Evolutionary conservation across 2,113 vertebrate genomes (phyloP).

Genomic region (Chloebia gouldiae): DNA sequence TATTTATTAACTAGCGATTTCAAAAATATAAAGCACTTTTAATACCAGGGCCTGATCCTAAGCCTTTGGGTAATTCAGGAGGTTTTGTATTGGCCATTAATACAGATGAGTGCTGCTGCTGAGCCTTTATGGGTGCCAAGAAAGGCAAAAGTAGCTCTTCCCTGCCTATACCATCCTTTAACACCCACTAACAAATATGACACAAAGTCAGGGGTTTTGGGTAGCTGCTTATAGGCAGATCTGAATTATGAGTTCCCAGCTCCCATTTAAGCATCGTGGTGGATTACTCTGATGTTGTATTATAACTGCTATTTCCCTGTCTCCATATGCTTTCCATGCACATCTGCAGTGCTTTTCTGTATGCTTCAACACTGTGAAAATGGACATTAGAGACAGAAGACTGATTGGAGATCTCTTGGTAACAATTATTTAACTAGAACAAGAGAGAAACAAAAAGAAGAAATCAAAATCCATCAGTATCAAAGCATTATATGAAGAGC

Average conservation of each 20-base stretch:
- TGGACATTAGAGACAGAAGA: background rate
- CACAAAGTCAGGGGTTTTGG: background rate
- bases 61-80: background rate
- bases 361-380: background rate
- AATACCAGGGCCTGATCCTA: background rate
- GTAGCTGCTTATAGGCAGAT: background rate
- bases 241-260: background rate
- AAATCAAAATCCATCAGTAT: background rate
- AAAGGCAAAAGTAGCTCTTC: background rate
- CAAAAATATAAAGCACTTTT: constrained; percentile 54
- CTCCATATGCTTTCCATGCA: background rate
- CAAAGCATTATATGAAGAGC: background rate
- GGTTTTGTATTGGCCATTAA: background rate
- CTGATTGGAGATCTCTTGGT: background rate
- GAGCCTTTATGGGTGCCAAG: background rate
- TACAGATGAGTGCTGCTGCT: background rate
- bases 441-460: background rate
- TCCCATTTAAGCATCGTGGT: background rate
- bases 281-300: background rate
- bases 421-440: background rate
- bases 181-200: background rate
- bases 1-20: constrained; percentile 50
- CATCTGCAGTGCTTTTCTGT: background rate
- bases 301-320: background rate
- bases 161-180: background rate